A percentile compares a stretch with the other conserved stretches of the same genome.
Evolutionary conservation across 1,140 invertebrate species (phyloP).

Genomic region (Nautilus pompilius): DNA sequence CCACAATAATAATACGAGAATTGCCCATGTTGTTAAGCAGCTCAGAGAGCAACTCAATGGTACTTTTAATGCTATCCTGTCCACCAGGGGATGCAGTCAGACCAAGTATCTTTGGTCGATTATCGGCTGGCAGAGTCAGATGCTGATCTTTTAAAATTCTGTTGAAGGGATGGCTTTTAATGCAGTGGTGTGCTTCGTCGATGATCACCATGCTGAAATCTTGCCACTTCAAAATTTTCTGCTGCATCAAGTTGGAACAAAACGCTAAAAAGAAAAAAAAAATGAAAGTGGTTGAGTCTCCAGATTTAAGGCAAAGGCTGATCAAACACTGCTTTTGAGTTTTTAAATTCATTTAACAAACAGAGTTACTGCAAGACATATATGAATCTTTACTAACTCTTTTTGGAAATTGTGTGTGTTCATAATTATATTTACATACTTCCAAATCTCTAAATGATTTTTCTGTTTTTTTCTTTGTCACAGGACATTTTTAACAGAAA

Average conservation of each 20-base stretch:
- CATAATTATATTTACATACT: too few relatives aligned
- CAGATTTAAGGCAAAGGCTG: too few relatives aligned
- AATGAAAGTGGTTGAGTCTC: too few relatives aligned
- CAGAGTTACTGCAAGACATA: too few relatives aligned
- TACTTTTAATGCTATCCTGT: constrained; percentile 25
- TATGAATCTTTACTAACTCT: too few relatives aligned
- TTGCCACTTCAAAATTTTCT: constrained; percentile 32
- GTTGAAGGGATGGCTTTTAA: constrained; percentile 42
- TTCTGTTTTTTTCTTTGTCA: too few relatives aligned
- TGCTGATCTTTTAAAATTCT: constrained; percentile 24
- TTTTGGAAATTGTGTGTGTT: too few relatives aligned
- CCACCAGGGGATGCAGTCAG: constrained; percentile 50
- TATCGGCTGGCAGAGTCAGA: not conserved
- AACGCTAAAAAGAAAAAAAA: constrained; percentile 29
- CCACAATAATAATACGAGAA: constrained; percentile 28
- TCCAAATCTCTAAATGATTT: too few relatives aligned
- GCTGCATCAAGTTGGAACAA: constrained; percentile 35
- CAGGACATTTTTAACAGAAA: too few relatives aligned
- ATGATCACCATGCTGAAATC: constrained; percentile 43
- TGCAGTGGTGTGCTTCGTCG: constrained; percentile 49
- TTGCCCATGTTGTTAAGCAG: constrained; percentile 32
- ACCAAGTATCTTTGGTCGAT: constrained; percentile 37
- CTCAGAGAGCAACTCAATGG: constrained; percentile 27
- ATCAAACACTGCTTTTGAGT: too few relatives aligned
- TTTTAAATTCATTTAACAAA: too few relatives aligned